Conservation (phyloP, 2,888 invertebrate genomes). For the Itoplectis maculator region DNA sequence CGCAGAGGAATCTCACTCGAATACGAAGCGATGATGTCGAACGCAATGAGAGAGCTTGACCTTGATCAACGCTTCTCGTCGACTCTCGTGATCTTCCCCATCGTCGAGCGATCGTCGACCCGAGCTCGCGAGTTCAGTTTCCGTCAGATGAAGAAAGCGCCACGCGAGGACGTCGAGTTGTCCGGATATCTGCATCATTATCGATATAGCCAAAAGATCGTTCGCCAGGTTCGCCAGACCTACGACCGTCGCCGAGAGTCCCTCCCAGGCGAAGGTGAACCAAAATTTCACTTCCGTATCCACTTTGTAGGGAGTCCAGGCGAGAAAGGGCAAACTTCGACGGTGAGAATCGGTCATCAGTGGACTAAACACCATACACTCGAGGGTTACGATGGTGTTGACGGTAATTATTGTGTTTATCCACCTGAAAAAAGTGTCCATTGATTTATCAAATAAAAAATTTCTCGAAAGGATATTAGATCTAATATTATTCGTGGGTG, state of each 20-base stretch:
- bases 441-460: no score
- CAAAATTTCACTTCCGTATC: constrained; percentile 17
- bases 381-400: neutral
- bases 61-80: neutral
- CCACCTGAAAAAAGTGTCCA: no score
- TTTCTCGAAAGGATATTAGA: no score
- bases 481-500: no score
- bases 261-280: constrained; percentile 17
- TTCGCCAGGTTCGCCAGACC: constrained; percentile 19
- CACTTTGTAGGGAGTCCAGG: constrained; percentile 19
- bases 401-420: no score
- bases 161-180: neutral
- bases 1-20: neutral
- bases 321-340: constrained; percentile 24
- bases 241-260: neutral
- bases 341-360: neutral
- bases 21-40: constrained; percentile 12
- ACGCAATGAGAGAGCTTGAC: neutral
- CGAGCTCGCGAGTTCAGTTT: neutral
- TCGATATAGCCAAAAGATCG: constrained; percentile 26
- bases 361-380: constrained; percentile 4
- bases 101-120: neutral
- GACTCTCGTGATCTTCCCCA: neutral
- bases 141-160: neutral
- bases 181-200: constrained; percentile 15